A percentile compares a stretch with the other conserved stretches of the same genome.
Evolutionary conservation across 2,797 vertebrate genomes (phyloP).

Genomic region (Brotogeris chrysoptera): DNA sequence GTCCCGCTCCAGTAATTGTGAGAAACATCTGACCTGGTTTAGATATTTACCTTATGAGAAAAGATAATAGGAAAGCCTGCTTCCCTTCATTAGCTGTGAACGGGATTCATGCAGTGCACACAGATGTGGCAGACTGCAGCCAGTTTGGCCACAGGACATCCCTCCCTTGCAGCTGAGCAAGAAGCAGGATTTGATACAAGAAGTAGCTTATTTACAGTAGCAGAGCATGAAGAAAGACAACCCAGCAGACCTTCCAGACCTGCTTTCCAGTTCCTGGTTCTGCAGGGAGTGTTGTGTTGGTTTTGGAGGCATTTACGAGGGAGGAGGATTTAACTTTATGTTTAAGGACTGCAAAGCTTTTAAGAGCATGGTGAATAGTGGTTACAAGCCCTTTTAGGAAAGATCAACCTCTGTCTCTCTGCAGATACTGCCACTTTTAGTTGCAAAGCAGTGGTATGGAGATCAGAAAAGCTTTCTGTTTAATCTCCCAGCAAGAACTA

Average conservation of each 20-base stretch:
- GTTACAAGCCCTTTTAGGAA: not conserved
- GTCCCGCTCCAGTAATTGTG: not conserved
- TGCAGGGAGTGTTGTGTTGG: conserved; percentile 7
- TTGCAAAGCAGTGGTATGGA: not conserved
- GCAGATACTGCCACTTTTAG: not conserved
- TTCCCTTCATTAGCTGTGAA: not conserved
- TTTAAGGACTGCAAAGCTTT: not conserved
- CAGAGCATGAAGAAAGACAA: not conserved
- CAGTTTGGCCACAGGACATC: not conserved
- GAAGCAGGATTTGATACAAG: not conserved
- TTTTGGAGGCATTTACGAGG: conserved; percentile 17
- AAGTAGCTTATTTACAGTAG: not conserved
- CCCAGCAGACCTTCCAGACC: not conserved
- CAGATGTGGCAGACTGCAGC: not conserved
- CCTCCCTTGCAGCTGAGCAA: not conserved
- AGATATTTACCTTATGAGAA: not conserved
- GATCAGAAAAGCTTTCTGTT: not conserved
- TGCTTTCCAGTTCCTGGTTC: conserved; percentile 14
- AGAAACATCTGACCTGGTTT: not conserved
- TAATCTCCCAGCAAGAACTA: not conserved
- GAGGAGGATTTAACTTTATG: not conserved
- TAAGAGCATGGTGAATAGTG: not conserved
- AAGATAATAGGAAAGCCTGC: not conserved
- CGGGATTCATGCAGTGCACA: accelerated
- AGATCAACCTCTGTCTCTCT: not conserved